Percentiles rank a stretch among this genome's conserved stretches.
Evolutionary conservation across 2,888 invertebrate species (phyloP).

Genomic region (Morinoia aosen): DNA sequence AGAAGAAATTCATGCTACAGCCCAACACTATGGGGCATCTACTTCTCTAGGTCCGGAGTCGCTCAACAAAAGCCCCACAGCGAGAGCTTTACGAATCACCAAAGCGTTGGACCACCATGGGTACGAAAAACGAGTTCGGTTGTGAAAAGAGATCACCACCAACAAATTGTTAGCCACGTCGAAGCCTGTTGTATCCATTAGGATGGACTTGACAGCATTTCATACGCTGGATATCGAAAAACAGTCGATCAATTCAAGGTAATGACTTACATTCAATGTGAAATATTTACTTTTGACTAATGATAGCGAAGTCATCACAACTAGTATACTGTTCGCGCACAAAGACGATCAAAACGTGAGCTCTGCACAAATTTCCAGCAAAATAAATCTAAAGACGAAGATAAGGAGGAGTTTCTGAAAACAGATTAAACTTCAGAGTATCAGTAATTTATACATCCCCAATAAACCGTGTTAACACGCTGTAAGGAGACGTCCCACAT

Average conservation of each 20-base stretch:
- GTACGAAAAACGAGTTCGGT: not conserved
- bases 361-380: not conserved
- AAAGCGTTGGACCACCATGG: not conserved
- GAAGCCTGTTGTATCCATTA: not conserved
- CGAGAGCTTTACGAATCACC: not conserved
- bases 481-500: not conserved
- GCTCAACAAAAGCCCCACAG: not conserved
- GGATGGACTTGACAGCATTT: not conserved
- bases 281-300: not conserved
- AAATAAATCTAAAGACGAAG: not conserved
- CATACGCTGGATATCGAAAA: not conserved
- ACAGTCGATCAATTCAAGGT: not conserved
- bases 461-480: not conserved
- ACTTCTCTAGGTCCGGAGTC: not conserved
- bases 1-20: slow-evolving; percentile 29
- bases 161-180: not conserved
- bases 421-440: not conserved
- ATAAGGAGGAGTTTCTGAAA: not conserved
- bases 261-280: not conserved
- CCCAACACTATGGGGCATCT: not conserved
- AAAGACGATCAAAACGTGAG: not conserved
- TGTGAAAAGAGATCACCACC: not conserved
- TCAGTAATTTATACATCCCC: not conserved
- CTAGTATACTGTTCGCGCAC: not conserved
- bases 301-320: not conserved